Evolutionary conservation across 2,888 invertebrate genomes (phyloP), one percentile per base, ranked within the genome.

Genomic region (Pyralis farinalis): DNA sequence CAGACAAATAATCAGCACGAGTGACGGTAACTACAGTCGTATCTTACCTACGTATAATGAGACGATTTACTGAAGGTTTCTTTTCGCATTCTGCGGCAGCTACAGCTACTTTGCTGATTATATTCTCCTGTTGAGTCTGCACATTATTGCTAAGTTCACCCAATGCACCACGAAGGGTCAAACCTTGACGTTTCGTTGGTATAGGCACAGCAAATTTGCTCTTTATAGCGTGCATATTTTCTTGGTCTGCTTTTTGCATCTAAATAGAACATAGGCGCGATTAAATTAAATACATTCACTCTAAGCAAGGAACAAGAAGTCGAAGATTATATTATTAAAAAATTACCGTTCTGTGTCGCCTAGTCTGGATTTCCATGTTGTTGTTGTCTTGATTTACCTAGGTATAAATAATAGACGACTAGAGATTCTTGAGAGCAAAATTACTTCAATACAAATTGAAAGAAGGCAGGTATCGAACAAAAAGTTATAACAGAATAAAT

Each of bases 111-210:
- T 89, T 88, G 0, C 79, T 76, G 16, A 62, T 49, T 34, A 53
- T 52, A 2, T 71, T 50, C 11, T 79, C 78, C 3, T 78, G 71
- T 45, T 77, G 79, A 1, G 61, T 53, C 56, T 77, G 80, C 1
- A 82, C 68, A 55, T 90, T 89, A 1, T 75, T 70, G 46, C 78
- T 83, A 29, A 88, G 55, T 47, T 89, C 90, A 7, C 85, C 87
- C 21, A 90, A 61, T 29, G 79, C 85, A 9, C 87, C 86, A 10
- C 88, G 78, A 27, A 72, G 63, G 7, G 63, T 51, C 46, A 78
- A 51, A 3, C 79, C 83, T 49, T 68, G 72, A 7, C 71, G 73
- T 46, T 83, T 86, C 0, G 57, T 50, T 3, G 80, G 70, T 40
- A 76, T 37, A 8, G 50, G 53, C 34, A 63, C 50, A 47, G 69